phyloP scores from a whole-genome alignment of 2,113 vertebrate genomes.

The Microtus oregoni region DNA sequence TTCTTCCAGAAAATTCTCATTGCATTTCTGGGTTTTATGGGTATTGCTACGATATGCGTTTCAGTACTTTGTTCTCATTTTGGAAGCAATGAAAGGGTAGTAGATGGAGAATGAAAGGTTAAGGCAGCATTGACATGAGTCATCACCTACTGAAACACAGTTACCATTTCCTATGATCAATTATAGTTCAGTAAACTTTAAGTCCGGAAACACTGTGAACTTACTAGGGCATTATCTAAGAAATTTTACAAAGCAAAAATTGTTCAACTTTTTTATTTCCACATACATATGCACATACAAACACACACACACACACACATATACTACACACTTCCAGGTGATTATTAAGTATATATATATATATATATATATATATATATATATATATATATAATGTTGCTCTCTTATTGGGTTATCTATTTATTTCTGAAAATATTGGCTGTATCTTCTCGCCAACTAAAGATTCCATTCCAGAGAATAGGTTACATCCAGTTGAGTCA shows the following conservation, averaged over 20 bases:
- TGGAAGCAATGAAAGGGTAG: conserved; percentile 30
- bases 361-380: no score
- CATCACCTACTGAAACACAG: conserved; percentile 32
- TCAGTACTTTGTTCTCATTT: conserved; percentile 54
- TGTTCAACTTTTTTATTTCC: neutral
- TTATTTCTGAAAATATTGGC: neutral
- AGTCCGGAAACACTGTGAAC: neutral
- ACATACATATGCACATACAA: neutral
- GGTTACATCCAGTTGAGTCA: neutral
- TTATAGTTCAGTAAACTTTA: neutral
- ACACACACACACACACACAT: neutral
- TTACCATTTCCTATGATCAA: neutral
- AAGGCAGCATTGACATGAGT: neutral
- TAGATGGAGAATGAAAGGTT: neutral
- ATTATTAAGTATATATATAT: neutral
- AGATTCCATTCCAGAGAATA: neutral
- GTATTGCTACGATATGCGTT: conserved; percentile 10
- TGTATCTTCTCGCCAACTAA: neutral
- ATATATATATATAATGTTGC: neutral
- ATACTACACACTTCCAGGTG: no score
- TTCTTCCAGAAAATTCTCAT: conserved; percentile 7
- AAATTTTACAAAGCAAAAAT: conserved; percentile 7
- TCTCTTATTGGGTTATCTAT: neutral
- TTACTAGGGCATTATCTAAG: neutral
- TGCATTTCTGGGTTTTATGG: conserved; percentile 46